Evolutionary conservation across 2,113 vertebrate species (phyloP).

Genomic region (Bubalus kerabau): DNA sequence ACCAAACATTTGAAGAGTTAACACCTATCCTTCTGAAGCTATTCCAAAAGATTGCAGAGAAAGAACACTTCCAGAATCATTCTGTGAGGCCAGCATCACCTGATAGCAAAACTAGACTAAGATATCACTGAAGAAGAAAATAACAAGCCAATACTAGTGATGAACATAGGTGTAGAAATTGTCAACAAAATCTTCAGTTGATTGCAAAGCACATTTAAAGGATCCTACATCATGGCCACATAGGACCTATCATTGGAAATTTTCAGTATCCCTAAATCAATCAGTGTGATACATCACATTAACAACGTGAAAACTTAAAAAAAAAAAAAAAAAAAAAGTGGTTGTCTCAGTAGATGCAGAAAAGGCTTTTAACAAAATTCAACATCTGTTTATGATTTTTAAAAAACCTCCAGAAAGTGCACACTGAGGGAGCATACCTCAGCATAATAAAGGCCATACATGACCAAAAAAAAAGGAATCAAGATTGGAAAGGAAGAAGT

Average conservation of each 20-base stretch:
- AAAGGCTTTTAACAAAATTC: background rate
- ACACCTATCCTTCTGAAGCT: background rate
- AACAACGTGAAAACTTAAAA: background rate
- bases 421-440: background rate
- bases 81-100: background rate
- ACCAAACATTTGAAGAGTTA: background rate
- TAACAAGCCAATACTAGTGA: background rate
- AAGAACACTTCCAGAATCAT: background rate
- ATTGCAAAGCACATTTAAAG: background rate
- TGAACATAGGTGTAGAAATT: background rate
- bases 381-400: background rate
- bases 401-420: background rate
- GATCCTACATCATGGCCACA: background rate
- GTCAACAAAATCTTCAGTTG: background rate
- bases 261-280: background rate
- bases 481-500: background rate
- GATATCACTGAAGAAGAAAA: background rate
- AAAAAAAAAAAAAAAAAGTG: too few species aligned
- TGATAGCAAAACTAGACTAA: background rate
- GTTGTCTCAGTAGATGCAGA: background rate
- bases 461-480: background rate
- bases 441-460: background rate
- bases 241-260: background rate
- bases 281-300: background rate
- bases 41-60: background rate